These are phyloP conservation scores for Okamejei kenojei DNA, from an alignment of 2,797 vertebrate genomes.

Conservation along the genomic window DNA sequence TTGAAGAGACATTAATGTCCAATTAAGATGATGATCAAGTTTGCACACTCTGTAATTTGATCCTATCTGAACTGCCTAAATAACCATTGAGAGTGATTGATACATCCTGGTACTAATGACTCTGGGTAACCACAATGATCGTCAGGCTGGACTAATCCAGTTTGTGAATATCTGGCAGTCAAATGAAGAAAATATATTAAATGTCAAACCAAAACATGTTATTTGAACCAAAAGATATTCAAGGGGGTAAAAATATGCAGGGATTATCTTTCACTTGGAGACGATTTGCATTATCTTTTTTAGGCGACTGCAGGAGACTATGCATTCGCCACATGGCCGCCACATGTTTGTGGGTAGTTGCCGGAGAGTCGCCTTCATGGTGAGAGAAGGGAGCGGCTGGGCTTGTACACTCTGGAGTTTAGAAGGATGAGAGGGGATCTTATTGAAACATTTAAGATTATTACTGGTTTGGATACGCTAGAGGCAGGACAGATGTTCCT, in stretches of 20 bases:
- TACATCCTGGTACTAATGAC: background rate
- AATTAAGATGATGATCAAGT: constrained; percentile 18
- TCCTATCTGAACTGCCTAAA: background rate
- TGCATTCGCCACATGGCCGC: too few species aligned
- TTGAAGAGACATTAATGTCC: constrained; percentile 4
- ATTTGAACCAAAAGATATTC: background rate
- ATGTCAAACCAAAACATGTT: background rate
- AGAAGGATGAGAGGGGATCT: too few species aligned
- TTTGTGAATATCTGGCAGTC: background rate
- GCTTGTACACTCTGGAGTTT: too few species aligned
- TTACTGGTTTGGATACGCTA: too few species aligned
- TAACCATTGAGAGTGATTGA: constrained; percentile 5
- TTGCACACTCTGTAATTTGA: background rate
- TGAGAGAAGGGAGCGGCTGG: too few species aligned
- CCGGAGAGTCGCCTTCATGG: too few species aligned
- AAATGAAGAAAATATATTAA: background rate
- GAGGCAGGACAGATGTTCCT: too few species aligned
- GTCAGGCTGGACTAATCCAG: too few species aligned
- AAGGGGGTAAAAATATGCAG: background rate
- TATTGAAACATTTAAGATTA: too few species aligned
- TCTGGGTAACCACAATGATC: background rate
- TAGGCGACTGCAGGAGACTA: too few species aligned
- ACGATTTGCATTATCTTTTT: background rate
- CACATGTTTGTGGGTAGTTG: too few species aligned
- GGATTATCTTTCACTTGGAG: background rate